phyloP scores from a whole-genome alignment of 1,140 invertebrate genomes.

The Meloidogyne chitwoodi region DNA sequence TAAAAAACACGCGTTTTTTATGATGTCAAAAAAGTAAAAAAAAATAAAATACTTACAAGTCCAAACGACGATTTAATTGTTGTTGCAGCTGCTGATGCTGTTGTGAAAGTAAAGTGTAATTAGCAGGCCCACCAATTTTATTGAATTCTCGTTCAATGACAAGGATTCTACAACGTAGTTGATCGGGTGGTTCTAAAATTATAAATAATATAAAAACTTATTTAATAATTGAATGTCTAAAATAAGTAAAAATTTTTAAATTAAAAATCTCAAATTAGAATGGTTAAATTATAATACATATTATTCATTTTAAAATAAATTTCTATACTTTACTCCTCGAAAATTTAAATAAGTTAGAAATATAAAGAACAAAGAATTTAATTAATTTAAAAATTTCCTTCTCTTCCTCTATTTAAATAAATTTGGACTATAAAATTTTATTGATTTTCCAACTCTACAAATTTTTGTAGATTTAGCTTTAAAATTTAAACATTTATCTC shows the following conservation, averaged over 20 bases:
- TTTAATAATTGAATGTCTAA: too few relatives aligned
- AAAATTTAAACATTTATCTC: too few relatives aligned
- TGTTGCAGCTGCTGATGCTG: conserved; percentile 1
- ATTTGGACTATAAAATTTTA: not conserved
- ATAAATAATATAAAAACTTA: not conserved
- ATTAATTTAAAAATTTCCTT: not conserved
- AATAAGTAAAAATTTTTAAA: too few relatives aligned
- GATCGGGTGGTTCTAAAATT: conserved; percentile 13
- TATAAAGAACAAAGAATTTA: not conserved
- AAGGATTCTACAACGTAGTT: not conserved
- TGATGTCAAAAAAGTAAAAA: not conserved
- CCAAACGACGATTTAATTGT: conserved; percentile 2
- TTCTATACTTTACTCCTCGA: too few relatives aligned
- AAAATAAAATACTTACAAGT: not conserved
- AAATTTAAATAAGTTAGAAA: not conserved
- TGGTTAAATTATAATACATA: too few relatives aligned
- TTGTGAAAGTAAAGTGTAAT: conserved; percentile 9
- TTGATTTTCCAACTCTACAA: not conserved
- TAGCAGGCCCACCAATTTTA: conserved; percentile 6
- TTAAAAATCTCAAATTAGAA: too few relatives aligned
- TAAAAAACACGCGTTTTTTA: not conserved
- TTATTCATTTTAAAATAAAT: too few relatives aligned
- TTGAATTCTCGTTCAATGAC: conserved; percentile 8
- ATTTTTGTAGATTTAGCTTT: not conserved
- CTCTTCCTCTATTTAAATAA: not conserved